Percentiles rank a stretch among this genome's conserved stretches.
phyloP scores from a whole-genome alignment of 2,888 invertebrate species.

The Cheilosia urbana region DNA sequence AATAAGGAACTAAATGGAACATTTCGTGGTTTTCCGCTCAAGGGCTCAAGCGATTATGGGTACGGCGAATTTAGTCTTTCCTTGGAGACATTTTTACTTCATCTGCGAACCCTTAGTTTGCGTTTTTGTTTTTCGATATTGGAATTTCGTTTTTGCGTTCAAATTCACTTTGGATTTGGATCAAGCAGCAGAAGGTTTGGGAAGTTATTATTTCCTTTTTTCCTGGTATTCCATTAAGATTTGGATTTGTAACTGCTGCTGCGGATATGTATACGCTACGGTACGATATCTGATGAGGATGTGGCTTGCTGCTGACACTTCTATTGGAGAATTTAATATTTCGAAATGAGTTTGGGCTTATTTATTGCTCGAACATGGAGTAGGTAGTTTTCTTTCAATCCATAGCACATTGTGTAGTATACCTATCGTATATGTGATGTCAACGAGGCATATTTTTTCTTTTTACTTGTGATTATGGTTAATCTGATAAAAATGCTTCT shows the following conservation, averaged over 20 bases:
- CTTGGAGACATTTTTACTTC: slow-evolving; percentile 48
- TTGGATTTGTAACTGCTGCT: slow-evolving; percentile 62
- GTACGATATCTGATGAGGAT: slow-evolving; percentile 30
- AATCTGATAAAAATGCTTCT: background rate
- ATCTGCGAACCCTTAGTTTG: slow-evolving; percentile 63
- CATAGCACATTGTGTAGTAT: slow-evolving; percentile 15
- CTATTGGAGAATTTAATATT: slow-evolving; percentile 59
- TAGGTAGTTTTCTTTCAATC: slow-evolving; percentile 31
- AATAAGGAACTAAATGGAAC: slow-evolving; percentile 70
- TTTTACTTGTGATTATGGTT: background rate
- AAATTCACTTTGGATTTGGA: slow-evolving; percentile 17
- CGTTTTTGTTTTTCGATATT: slow-evolving; percentile 68
- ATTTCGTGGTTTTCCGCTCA: slow-evolving; percentile 73
- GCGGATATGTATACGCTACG: slow-evolving; percentile 17
- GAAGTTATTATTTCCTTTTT: slow-evolving; percentile 17
- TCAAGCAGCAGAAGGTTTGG: slow-evolving; percentile 27
- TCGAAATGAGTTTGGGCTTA: slow-evolving; percentile 58
- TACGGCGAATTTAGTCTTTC: slow-evolving; percentile 67
- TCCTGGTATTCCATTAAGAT: slow-evolving; percentile 49
- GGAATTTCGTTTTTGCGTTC: slow-evolving; percentile 31
- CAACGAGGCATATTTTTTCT: slow-evolving; percentile 6
- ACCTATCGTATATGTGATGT: slow-evolving; percentile 60
- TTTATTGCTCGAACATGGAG: slow-evolving; percentile 30
- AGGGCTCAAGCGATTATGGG: slow-evolving; percentile 73
- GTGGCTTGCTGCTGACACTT: slow-evolving; percentile 67